These are phyloP conservation scores for Calephelis nemesis DNA, from an alignment of 1,140 invertebrate genomes.

Conservation along the genomic window DNA sequence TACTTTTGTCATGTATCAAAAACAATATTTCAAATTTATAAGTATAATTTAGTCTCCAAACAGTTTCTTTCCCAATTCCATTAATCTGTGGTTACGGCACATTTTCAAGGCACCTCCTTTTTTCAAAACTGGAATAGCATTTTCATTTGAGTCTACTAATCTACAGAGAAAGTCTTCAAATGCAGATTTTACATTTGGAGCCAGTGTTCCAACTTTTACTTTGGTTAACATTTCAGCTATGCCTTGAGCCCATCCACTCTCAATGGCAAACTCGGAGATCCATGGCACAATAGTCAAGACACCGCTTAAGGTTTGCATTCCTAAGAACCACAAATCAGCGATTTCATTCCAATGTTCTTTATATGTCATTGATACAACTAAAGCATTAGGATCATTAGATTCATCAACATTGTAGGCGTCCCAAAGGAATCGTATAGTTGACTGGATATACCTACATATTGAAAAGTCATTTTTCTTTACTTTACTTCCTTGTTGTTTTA, in stretches of 20 bases:
- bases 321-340: slow-evolving; percentile 94
- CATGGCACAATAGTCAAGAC: slow-evolving; percentile 90
- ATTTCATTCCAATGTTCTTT: slow-evolving; percentile 93
- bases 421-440: slow-evolving; percentile 94
- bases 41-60: slow-evolving; percentile 85
- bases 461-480: slow-evolving; percentile 93
- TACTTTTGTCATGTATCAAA: slow-evolving; percentile 34
- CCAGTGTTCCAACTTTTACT: slow-evolving; percentile 89
- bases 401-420: slow-evolving; percentile 94
- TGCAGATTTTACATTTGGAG: slow-evolving; percentile 90
- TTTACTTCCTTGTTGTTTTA: slow-evolving; percentile 90
- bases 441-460: slow-evolving; percentile 92
- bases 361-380: slow-evolving; percentile 91
- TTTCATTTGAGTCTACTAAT: slow-evolving; percentile 89
- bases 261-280: slow-evolving; percentile 94
- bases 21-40: slow-evolving; percentile 21
- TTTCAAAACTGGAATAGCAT: slow-evolving; percentile 87
- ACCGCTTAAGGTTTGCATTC: slow-evolving; percentile 93
- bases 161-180: slow-evolving; percentile 94
- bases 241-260: slow-evolving; percentile 94
- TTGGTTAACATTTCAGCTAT: slow-evolving; percentile 89
- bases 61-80: slow-evolving; percentile 91
- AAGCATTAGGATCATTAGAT: slow-evolving; percentile 87
- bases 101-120: slow-evolving; percentile 90
- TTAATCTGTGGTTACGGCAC: slow-evolving; percentile 91